Percentiles rank a stretch among this genome's conserved stretches.
phyloP scores from a whole-genome alignment of 2,888 invertebrate species.

The Standfussiana lucernea region DNA sequence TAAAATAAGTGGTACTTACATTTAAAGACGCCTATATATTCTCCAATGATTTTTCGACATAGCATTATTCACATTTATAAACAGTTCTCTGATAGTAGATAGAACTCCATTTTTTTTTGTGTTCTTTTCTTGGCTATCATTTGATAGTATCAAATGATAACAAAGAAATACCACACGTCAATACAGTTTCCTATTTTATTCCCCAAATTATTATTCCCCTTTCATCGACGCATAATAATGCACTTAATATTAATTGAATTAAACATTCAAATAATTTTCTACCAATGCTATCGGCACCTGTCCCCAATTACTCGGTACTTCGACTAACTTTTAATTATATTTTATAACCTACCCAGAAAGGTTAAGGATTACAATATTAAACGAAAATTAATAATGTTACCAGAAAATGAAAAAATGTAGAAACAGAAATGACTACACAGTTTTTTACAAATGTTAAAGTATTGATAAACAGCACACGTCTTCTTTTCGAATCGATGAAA shows the following conservation, averaged over 20 bases:
- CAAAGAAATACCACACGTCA: too few relatives aligned
- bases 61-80: background rate
- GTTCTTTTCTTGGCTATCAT: too few relatives aligned
- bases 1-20: background rate
- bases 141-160: conserved; percentile 9
- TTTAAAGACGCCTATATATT: too few relatives aligned
- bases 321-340: conserved; percentile 39
- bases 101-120: background rate
- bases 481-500: background rate
- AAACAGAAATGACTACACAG: background rate
- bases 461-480: background rate
- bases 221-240: conserved; percentile 52
- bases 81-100: background rate
- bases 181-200: too few relatives aligned
- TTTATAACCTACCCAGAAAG: conserved; percentile 29
- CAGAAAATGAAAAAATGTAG: too few relatives aligned
- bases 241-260: conserved; percentile 47
- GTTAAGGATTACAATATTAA: conserved; percentile 22
- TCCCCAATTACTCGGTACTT: conserved; percentile 40
- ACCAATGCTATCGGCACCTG: conserved; percentile 52
- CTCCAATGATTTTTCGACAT: too few relatives aligned
- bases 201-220: conserved; percentile 30
- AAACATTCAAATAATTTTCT: conserved; percentile 48
- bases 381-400: background rate
- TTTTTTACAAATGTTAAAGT: background rate